Percentiles rank a stretch among this genome's conserved stretches.
Evolutionary conservation across 2,888 invertebrate genomes (phyloP).

Genomic region (Microchrysa polita): DNA sequence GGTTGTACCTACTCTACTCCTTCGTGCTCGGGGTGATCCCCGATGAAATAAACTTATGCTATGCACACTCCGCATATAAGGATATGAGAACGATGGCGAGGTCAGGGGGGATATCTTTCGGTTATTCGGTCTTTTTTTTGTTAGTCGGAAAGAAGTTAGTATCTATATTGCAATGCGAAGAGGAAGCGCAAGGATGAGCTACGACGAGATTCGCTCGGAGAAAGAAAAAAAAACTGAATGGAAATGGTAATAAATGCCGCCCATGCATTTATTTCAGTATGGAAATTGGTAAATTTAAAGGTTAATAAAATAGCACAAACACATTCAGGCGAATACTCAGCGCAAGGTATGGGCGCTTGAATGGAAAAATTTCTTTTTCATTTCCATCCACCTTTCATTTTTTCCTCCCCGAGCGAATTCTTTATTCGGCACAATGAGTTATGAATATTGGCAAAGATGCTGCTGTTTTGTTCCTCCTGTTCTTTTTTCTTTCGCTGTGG

Average conservation of each 20-base stretch:
- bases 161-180: too few species aligned
- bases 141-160: neutral
- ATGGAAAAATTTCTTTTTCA: slow-evolving; percentile 28
- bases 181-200: neutral
- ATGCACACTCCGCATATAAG: slow-evolving; percentile 40
- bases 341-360: slow-evolving; percentile 12
- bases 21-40: slow-evolving; percentile 36
- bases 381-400: neutral
- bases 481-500: neutral
- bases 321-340: too few species aligned
- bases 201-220: neutral
- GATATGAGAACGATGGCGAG: slow-evolving; percentile 21
- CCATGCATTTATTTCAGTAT: slow-evolving; percentile 44
- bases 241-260: slow-evolving; percentile 43
- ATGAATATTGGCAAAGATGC: slow-evolving; percentile 34
- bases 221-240: neutral
- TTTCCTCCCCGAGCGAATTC: neutral
- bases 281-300: slow-evolving; percentile 43
- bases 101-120: slow-evolving; percentile 17
- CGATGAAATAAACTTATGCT: slow-evolving; percentile 31
- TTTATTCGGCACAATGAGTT: slow-evolving; percentile 32
- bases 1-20: slow-evolving; percentile 10
- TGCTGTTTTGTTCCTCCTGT: neutral
- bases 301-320: slow-evolving; percentile 20
- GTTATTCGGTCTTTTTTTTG: neutral